A percentile compares a stretch with the other conserved stretches of the same genome.
Conservation (phyloP, 2,888 invertebrate species). For the Agrotis segetum region DNA sequence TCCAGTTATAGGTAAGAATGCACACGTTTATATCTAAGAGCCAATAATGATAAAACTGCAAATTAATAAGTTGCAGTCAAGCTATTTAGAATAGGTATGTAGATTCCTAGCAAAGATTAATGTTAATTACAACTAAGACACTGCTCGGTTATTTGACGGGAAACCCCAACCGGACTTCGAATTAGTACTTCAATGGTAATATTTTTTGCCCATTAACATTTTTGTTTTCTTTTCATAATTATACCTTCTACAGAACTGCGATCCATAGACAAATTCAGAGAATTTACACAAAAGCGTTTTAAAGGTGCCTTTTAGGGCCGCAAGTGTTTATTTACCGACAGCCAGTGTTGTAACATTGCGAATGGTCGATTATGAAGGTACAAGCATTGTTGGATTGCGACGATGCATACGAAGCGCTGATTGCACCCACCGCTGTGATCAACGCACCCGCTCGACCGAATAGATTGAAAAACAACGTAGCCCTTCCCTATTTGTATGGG, state of each 20-base stretch:
- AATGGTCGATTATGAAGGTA: slow-evolving; percentile 47
- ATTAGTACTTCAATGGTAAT: slow-evolving; percentile 1
- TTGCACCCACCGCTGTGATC: slow-evolving; percentile 71
- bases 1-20: too few relatives aligned
- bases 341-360: slow-evolving; percentile 33
- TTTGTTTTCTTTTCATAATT: slow-evolving; percentile 36
- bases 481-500: slow-evolving; percentile 34
- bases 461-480: slow-evolving; percentile 64
- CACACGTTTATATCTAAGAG: not conserved
- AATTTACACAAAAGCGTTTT: slow-evolving; percentile 1
- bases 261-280: not conserved
- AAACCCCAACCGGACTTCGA: slow-evolving; percentile 21
- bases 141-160: slow-evolving; percentile 19
- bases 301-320: not conserved
- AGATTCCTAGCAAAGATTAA: slow-evolving; percentile 4
- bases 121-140: slow-evolving; percentile 28
- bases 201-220: slow-evolving; percentile 40
- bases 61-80: not conserved
- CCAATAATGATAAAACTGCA: not conserved
- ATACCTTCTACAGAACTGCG: not conserved
- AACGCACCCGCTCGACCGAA: slow-evolving; percentile 68
- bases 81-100: slow-evolving; percentile 1
- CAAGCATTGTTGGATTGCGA: slow-evolving; percentile 70
- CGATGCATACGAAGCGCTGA: slow-evolving; percentile 78
- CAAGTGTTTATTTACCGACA: slow-evolving; percentile 19